Percentiles rank a stretch among this genome's conserved stretches.
Conservation (phyloP, 2,888 invertebrate species). For the Diabrotica balteata region DNA sequence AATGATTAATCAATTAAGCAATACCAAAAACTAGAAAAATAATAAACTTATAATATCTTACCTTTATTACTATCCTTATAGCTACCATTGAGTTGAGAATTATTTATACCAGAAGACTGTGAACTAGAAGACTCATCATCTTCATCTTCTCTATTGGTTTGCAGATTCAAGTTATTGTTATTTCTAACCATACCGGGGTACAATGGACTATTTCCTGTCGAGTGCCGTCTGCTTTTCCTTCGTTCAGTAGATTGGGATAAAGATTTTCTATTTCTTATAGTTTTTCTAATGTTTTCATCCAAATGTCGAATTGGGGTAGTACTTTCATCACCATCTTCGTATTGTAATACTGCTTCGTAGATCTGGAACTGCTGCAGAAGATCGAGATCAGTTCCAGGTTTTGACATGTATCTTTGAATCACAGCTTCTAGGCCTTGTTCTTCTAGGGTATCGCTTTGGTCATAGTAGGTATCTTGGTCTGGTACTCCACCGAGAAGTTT, state of each 20-base stretch:
- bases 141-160: slow-evolving; percentile 58
- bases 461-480: slow-evolving; percentile 96
- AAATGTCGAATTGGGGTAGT: slow-evolving; percentile 71
- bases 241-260: slow-evolving; percentile 70
- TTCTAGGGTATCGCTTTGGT: slow-evolving; percentile 94
- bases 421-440: slow-evolving; percentile 91
- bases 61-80: slow-evolving; percentile 67
- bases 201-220: slow-evolving; percentile 70
- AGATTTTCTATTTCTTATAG: slow-evolving; percentile 73
- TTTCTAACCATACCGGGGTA: slow-evolving; percentile 48
- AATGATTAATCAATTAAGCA: slow-evolving; percentile 15
- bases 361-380: slow-evolving; percentile 92
- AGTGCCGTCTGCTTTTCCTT: slow-evolving; percentile 80
- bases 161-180: slow-evolving; percentile 43
- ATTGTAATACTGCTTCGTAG: slow-evolving; percentile 91
- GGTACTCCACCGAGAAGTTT: slow-evolving; percentile 92
- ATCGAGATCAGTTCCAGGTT: slow-evolving; percentile 92
- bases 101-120: slow-evolving; percentile 64
- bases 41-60: slow-evolving; percentile 42
- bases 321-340: slow-evolving; percentile 82
- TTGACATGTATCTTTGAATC: slow-evolving; percentile 87
- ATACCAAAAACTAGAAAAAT: slow-evolving; percentile 26
- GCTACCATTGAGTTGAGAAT: slow-evolving; percentile 64
- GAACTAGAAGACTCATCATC: slow-evolving; percentile 69
- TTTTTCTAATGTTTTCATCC: slow-evolving; percentile 75